Evolutionary conservation across 2,797 vertebrate species (phyloP).

Genomic region (Aeoliscus strigatus): DNA sequence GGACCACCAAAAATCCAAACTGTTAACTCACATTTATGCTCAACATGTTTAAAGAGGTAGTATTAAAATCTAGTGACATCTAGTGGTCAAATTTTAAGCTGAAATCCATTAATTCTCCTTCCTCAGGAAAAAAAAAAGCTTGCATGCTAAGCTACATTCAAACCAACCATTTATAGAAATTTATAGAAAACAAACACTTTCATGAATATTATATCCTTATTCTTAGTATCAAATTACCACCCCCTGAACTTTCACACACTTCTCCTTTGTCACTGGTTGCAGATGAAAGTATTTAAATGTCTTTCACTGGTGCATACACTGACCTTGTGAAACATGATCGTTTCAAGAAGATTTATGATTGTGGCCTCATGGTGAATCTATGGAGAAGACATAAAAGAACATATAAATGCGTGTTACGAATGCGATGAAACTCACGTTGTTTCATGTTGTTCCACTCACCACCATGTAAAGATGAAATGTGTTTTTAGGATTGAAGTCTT

Average conservation of each 20-base stretch:
- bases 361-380: slow-evolving; percentile 93
- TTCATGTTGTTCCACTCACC: slow-evolving; percentile 74
- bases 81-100: no score
- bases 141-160: no score
- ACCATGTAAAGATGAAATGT: slow-evolving; percentile 91
- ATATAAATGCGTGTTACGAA: neutral
- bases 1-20: no score
- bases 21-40: neutral
- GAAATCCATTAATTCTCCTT: no score
- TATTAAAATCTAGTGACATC: no score
- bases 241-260: no score
- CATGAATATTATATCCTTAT: no score
- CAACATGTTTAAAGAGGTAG: neutral
- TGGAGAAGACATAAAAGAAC: slow-evolving; percentile 9
- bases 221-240: no score
- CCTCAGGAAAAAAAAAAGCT: slow-evolving; percentile 1
- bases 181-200: no score
- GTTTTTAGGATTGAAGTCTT: slow-evolving; percentile 88
- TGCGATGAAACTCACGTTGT: neutral
- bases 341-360: slow-evolving; percentile 92
- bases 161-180: no score
- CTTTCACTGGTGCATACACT: slow-evolving; percentile 18
- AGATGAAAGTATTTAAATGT: neutral
- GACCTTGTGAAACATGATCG: slow-evolving; percentile 91
- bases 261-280: no score